A percentile compares a stretch with the other conserved stretches of the same genome.
Evolutionary conservation across 1,140 invertebrate genomes (phyloP).

Genomic region (Lutraria rhynchaena): DNA sequence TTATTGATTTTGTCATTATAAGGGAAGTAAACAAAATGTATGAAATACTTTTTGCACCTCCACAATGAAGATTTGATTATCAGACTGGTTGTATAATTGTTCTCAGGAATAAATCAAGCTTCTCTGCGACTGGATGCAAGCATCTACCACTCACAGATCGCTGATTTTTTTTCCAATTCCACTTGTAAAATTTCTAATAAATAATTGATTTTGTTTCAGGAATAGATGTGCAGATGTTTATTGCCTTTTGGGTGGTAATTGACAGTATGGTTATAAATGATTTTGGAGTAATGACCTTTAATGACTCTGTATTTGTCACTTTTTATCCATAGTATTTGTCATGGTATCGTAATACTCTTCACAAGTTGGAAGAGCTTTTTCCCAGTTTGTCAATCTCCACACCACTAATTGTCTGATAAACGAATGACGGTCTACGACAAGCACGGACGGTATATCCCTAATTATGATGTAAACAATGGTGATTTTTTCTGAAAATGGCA

Average conservation of each 20-base stretch:
- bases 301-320: conserved; percentile 35
- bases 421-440: not conserved
- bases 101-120: too few species aligned
- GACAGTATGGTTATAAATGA: conserved; percentile 15
- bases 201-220: conserved; percentile 21
- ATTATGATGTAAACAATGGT: conserved; percentile 2
- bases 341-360: conserved; percentile 6
- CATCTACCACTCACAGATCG: too few species aligned
- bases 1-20: too few species aligned
- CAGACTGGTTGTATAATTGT: too few species aligned
- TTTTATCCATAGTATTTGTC: not conserved
- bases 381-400: not conserved
- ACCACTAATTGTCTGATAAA: conserved; percentile 17
- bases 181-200: not conserved
- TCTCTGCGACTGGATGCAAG: too few species aligned
- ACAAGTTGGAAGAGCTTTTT: not conserved
- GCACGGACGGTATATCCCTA: not conserved
- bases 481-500: not conserved
- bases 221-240: not conserved
- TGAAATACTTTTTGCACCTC: too few species aligned
- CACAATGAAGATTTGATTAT: too few species aligned
- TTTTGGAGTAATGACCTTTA: not conserved
- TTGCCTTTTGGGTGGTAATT: conserved; percentile 27
- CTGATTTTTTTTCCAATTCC: too few species aligned
- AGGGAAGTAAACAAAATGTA: too few species aligned